Evolutionary conservation across 2,797 vertebrate genomes (phyloP), one percentile per base, ranked within the genome.

Genomic region (Sparus aurata): DNA sequence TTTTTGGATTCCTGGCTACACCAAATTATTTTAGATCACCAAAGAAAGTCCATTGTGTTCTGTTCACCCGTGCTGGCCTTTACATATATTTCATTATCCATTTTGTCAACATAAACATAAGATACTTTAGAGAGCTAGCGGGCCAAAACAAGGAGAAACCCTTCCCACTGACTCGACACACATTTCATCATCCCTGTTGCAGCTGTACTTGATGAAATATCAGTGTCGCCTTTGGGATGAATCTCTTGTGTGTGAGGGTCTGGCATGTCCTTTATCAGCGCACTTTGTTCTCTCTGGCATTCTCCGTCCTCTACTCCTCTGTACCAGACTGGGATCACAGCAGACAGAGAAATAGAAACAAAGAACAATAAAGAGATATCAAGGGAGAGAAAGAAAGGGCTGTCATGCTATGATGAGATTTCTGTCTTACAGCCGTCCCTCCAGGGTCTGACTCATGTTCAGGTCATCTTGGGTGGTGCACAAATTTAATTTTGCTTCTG

Each of bases 231-330:
- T 84, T 86, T 12, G 38, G 81, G 76, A 89, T 74, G 61, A 87
- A 70, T 89, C 73, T 88, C 80, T 73, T 4, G 76, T 80, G 89
- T 77, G 74, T 13, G 71, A 78, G 77, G 64, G 72, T 70, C 69
- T 91, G 86, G 77, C 83, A 72, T 77, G 80, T 87, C 74, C 90
- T 91, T 90, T 88, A 90, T 90, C 88, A 82, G 79, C 84, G 77
- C 80, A 71, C 86, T 89, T 85, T 91, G 86, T 88, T 91, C 85
- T 88, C 77, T 15, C 64, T 85, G 84, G 67, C 88, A 71, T 83
- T 85, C 75, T 76, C 75, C 52, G 18, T 90, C 78, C 83, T 85
- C 61, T 58, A 55, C 71, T 75, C 74, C 71, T 17, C 71, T 71
- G 72, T 83, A 86, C 74, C 83, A 83, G 75, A 77, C 79, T 62